phyloP scores from a whole-genome alignment of 1,140 invertebrate genomes.

The Plodia interpunctella region DNA sequence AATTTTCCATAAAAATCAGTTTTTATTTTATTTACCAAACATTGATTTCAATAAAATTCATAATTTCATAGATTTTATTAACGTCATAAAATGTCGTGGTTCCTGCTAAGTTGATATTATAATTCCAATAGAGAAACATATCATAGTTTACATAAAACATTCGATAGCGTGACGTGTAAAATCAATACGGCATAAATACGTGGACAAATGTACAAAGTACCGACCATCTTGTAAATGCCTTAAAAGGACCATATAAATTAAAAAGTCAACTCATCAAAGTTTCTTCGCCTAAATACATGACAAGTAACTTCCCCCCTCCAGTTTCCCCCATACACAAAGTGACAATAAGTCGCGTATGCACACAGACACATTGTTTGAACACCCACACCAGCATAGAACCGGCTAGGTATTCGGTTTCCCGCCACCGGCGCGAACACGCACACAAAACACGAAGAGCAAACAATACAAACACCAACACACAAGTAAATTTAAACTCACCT shows the following conservation, averaged over 20 bases:
- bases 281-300: constrained; percentile 75
- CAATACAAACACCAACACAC: constrained; percentile 75
- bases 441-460: constrained; percentile 72
- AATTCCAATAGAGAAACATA: not conserved
- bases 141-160: constrained; percentile 21
- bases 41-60: too few relatives aligned
- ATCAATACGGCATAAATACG: constrained; percentile 44
- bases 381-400: constrained; percentile 55
- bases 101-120: not conserved
- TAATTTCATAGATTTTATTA: too few relatives aligned
- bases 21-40: too few relatives aligned
- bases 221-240: constrained; percentile 31
- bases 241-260: constrained; percentile 63
- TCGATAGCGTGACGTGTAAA: constrained; percentile 51
- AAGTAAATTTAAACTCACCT: constrained; percentile 77
- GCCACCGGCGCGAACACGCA: constrained; percentile 71
- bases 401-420: constrained; percentile 74
- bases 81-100: not conserved
- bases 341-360: constrained; percentile 66
- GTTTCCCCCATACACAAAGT: constrained; percentile 65
- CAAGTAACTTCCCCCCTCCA: constrained; percentile 66
- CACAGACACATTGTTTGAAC: constrained; percentile 57
- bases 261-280: constrained; percentile 72
- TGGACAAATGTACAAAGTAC: constrained; percentile 34
- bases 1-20: too few relatives aligned